phyloP scores from a whole-genome alignment of 1,140 invertebrate species.

The Drosophila seguyi region DNA sequence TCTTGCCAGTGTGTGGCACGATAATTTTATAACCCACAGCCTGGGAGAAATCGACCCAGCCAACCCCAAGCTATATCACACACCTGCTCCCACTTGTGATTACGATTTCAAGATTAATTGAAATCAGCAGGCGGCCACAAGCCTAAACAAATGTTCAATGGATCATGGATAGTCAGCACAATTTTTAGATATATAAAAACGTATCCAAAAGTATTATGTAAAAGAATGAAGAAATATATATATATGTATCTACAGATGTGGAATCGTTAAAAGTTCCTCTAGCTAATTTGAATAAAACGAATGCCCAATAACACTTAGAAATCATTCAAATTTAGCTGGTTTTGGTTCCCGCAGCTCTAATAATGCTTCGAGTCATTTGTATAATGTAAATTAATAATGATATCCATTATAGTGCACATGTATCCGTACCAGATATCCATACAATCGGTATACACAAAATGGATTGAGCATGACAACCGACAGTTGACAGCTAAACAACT shows the following conservation, averaged over 20 bases:
- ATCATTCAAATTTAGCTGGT: background rate
- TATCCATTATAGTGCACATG: slow-evolving; percentile 34
- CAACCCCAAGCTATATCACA: slow-evolving; percentile 14
- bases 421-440: slow-evolving; percentile 27
- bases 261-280: background rate
- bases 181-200: slow-evolving; percentile 17
- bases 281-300: background rate
- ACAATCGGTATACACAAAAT: slow-evolving; percentile 50
- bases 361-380: slow-evolving; percentile 36
- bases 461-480: slow-evolving; percentile 65
- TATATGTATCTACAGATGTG: background rate
- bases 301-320: background rate
- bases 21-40: slow-evolving; percentile 47
- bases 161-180: slow-evolving; percentile 3
- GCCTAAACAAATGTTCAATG: slow-evolving; percentile 51
- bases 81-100: slow-evolving; percentile 60
- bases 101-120: slow-evolving; percentile 60
- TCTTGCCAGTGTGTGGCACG: slow-evolving; percentile 62
- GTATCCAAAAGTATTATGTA: background rate
- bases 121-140: slow-evolving; percentile 46
- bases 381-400: slow-evolving; percentile 46
- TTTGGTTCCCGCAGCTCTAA: slow-evolving; percentile 1
- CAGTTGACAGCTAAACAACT: slow-evolving; percentile 76
- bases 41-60: slow-evolving; percentile 14
- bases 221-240: background rate